Evolutionary conservation across 2,113 vertebrate genomes (phyloP), one percentile per base, ranked within the genome.

Genomic region (Herpetotheres cachinnans): DNA sequence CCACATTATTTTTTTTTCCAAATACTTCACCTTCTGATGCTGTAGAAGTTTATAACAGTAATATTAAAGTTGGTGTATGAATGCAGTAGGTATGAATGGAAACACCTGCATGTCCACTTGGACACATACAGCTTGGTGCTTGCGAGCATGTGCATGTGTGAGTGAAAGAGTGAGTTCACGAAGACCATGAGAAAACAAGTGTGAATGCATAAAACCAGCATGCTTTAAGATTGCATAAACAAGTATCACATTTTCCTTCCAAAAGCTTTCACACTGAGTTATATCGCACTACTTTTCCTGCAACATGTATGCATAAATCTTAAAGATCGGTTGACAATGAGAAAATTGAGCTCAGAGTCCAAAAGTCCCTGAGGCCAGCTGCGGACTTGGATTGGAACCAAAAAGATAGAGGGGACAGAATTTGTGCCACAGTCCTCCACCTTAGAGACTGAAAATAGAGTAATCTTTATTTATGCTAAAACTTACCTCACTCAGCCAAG

Each of bases 81-180:
- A 61, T 69, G 34, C 10, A 73, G 12, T 42, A 58, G 1, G 2
- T 49, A 32, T 74, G 63, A 44, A 52, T 59, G 17, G 19, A 38
- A 89, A 38, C 29, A 46, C 3, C 13, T 58, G 10, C 18, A 19
- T 11, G 16, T 65, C 21, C 19, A 7, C 26, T 83, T 77, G 47
- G 49, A 38, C 12, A 46, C 9, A 27, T 27, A 18, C 2, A 7
- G 17, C 16, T 38, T 70, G 50, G 13, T 58, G 14, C 30, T 70
- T 84, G 8, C 0, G 2, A 40, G 1, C 13, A 2, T n/a, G 5
- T 20, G 7, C 50, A 7, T n/a, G 13, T 29, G 6, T 32, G 6
- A 72, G 30, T 74, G 36, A 82, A 66, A 55, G 9, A 78, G 34
- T 14, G 36, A 82, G 25, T n/a, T 4, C 17, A 11, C 34, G 34